Base-by-base conservation (phyloP, 2,888 invertebrate species). In the Dryomyza anilis region DNA sequence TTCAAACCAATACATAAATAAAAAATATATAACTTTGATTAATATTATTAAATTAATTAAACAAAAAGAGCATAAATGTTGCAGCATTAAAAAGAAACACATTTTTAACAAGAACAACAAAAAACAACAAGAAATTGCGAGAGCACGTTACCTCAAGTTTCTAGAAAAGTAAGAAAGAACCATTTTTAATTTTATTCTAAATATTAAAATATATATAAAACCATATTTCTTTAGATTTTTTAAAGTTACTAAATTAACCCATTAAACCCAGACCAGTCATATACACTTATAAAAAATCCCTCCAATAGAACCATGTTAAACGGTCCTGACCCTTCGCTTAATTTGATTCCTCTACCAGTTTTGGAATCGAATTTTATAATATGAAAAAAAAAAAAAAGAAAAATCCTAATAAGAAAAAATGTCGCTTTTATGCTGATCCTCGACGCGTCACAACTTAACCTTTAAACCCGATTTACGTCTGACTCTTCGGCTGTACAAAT, bases 391-490 rank as follows among this genome's bases (percentile, higher is more conserved):
- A 6, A 33, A 33, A 33, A 33, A 33, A 33, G 12, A 33, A 33
- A 33, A 33, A 33, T 33, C 12, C 12, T 12, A 33, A 8, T 33
- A 33, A 33, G 33, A 33, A 33, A 33, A 8, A 12, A 33, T 8
- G 7, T 12, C 33, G 33, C 33, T 33, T 8, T 6, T 33, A 12
- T 14, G 39, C 43, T 25, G 75, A 77, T 78, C 75, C 76, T 72
- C 74, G 76, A 74, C 75, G 75, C 73, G 74, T 74, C 78, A 70
- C 76, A 74, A 74, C 75, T 75, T 71, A 55, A 46, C 63, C 19
- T 45, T 36, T 12, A 36, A 55, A 29, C 33, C 16, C 50, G 25
- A 46, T 23, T 33, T 21, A 33, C 12, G n/a, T 8, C 16, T 30
- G 12, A 16, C 43, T 39, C 60, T 19, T 14, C 21, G 19, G 1